Percentiles rank a stretch among this genome's conserved stretches.
Evolutionary conservation across 2,113 vertebrate genomes (phyloP).

Genomic region (Anas platyrhynchos): DNA sequence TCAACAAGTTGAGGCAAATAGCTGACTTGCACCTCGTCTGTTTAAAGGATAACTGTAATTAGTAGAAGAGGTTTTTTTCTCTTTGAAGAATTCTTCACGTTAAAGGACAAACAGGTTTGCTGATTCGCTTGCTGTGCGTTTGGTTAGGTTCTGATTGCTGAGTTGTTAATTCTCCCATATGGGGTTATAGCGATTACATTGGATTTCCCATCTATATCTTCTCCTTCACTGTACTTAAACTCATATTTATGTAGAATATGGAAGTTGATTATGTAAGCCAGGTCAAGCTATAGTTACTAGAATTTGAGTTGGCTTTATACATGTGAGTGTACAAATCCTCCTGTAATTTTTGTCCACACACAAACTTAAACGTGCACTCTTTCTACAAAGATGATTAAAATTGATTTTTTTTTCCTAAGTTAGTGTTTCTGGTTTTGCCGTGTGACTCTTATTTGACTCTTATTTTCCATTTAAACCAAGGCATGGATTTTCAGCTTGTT

Average conservation of each 20-base stretch:
- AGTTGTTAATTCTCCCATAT: neutral
- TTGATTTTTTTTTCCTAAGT: neutral
- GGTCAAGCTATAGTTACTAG: neutral
- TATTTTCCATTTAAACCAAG: neutral
- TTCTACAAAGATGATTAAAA: neutral
- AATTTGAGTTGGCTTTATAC: neutral
- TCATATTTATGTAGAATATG: neutral
- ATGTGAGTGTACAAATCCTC: neutral
- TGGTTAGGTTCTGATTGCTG: neutral
- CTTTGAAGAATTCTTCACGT: neutral
- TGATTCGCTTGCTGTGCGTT: neutral
- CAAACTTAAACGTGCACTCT: neutral
- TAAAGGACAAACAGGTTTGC: neutral
- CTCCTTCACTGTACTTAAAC: neutral
- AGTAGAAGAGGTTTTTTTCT: neutral
- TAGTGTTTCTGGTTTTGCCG: neutral
- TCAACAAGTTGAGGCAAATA: neutral
- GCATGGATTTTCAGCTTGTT: rapidly evolving
- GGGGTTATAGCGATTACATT: rapidly evolving
- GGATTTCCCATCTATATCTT: neutral
- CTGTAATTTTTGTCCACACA: neutral
- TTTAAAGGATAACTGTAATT: neutral
- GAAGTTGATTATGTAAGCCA: neutral
- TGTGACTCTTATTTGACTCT: neutral
- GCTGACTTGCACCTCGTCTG: neutral